Percentiles rank a stretch among this genome's conserved stretches.
These are phyloP conservation scores for Meliscaeva auricollis DNA, from an alignment of 2,888 invertebrate genomes.

Conservation along the genomic window DNA sequence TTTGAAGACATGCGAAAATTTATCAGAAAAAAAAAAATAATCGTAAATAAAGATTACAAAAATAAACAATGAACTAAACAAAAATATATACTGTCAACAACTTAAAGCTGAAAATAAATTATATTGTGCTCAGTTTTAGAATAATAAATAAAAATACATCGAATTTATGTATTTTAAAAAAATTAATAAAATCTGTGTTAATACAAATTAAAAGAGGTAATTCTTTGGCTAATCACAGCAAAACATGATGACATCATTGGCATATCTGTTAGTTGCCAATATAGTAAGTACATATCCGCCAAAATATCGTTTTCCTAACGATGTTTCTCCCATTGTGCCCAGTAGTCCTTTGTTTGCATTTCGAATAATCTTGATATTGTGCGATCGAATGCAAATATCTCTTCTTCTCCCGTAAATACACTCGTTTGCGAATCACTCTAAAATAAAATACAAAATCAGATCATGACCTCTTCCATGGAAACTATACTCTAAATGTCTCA, in stretches of 20 bases:
- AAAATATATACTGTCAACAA: background rate
- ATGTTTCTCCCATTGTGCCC: conserved; percentile 91
- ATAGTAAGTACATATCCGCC: conserved; percentile 50
- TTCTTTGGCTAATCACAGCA: conserved; percentile 48
- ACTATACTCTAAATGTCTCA: conserved; percentile 82
- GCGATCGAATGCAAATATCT: conserved; percentile 97
- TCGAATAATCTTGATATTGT: conserved; percentile 96
- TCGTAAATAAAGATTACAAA: too few relatives aligned
- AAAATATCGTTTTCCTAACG: conserved; percentile 78
- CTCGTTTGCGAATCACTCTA: conserved; percentile 93
- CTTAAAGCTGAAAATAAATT: background rate
- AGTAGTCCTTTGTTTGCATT: conserved; percentile 98
- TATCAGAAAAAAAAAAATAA: too few relatives aligned
- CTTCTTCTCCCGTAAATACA: conserved; percentile 99
- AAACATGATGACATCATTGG: conserved; percentile 14
- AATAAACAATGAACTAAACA: background rate
- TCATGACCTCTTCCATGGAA: background rate
- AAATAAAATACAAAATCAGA: conserved; percentile 72
- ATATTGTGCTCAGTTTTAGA: background rate
- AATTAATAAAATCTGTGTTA: background rate
- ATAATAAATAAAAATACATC: background rate
- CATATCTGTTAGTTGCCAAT: conserved; percentile 22
- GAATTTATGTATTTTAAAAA: background rate
- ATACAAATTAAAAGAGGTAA: conserved; percentile 47
- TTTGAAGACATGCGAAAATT: too few relatives aligned